Percentiles rank a stretch among this genome's conserved stretches.
Conservation (phyloP, 92 coral and sea anemone genomes). For the Umimayanthus chanpuru region DNA sequence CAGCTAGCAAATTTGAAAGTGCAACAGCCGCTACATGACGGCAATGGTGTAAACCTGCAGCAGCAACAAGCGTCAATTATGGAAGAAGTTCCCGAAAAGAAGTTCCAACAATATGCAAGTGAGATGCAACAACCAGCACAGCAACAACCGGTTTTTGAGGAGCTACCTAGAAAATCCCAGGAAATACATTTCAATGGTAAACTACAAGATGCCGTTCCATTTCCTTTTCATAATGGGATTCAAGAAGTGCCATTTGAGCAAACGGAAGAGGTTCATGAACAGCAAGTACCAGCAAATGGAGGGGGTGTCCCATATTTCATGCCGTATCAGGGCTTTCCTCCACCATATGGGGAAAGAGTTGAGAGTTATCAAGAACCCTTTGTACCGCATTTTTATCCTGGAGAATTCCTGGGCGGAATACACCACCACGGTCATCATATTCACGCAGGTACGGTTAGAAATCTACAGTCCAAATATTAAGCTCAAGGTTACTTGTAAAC, state of each 20-base stretch:
- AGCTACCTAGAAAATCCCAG: constrained; percentile 24
- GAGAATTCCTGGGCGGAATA: neutral
- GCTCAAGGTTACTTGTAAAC: too few relatives aligned
- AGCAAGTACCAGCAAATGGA: neutral
- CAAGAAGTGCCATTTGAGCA: neutral
- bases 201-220: neutral
- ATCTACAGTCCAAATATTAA: neutral
- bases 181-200: neutral
- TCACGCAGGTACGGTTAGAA: constrained; percentile 13
- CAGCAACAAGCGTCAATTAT: constrained; percentile 6
- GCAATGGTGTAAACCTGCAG: neutral
- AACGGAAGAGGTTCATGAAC: constrained; percentile 1
- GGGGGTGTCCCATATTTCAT: neutral
- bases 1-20: neutral
- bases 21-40: constrained; percentile 8
- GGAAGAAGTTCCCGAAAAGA: neutral
- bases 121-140: neutral
- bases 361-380: constrained; percentile 12
- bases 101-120: neutral
- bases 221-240: neutral
- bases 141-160: neutral
- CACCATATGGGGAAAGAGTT: neutral
- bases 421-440: constrained; percentile 9
- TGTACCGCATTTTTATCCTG: constrained; percentile 6
- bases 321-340: constrained; percentile 1